Conservation (phyloP, 2,797 vertebrate species). For the Pseudocheirus occidentalis region DNA sequence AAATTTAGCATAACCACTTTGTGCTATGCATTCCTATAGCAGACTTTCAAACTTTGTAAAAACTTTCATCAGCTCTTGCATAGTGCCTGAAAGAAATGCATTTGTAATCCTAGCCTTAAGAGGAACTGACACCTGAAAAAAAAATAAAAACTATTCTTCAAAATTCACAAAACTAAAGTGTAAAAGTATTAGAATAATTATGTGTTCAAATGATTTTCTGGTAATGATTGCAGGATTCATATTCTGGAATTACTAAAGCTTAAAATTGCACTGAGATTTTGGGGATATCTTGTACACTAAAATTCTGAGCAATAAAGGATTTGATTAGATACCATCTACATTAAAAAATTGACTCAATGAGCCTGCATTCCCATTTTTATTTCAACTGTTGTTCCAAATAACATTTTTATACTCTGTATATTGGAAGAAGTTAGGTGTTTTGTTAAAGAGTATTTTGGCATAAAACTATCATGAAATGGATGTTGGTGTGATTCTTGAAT, state of each 20-base stretch:
- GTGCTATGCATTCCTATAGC: not conserved
- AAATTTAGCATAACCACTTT: not conserved
- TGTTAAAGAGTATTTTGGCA: not conserved
- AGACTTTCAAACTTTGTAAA: not conserved
- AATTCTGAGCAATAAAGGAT: too few species aligned
- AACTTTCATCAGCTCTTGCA: not conserved
- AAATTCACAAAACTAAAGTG: not conserved
- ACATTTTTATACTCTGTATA: not conserved
- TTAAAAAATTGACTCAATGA: too few species aligned
- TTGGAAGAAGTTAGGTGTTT: not conserved
- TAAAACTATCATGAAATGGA: not conserved
- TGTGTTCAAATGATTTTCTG: not conserved
- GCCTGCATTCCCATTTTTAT: too few species aligned
- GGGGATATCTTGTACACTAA: too few species aligned
- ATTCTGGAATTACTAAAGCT: too few species aligned
- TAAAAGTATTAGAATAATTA: not conserved
- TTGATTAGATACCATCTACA: too few species aligned
- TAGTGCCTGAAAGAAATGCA: not conserved
- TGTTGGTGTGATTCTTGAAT: not conserved
- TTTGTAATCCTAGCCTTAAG: not conserved
- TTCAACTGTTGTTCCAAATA: not conserved
- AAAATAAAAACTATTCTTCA: not conserved
- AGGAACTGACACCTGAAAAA: not conserved
- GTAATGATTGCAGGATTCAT: too few species aligned
- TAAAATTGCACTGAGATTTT: too few species aligned